These are phyloP conservation scores for Trachelus troglodyta DNA, from an alignment of 2,888 invertebrate species.

Conservation along the genomic window DNA sequence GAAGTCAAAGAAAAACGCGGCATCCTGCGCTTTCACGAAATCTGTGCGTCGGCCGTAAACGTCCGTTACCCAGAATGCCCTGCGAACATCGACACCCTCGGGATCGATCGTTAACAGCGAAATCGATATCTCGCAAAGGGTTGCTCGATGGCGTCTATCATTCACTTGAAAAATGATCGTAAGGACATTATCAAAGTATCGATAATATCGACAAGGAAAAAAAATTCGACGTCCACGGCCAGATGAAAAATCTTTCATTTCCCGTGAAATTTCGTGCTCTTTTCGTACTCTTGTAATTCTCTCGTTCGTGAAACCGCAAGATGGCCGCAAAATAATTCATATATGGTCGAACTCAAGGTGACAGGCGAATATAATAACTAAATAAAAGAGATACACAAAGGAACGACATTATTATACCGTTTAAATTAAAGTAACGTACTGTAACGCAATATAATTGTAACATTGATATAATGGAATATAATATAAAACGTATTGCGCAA, in stretches of 20 bases:
- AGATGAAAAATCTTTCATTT: not conserved
- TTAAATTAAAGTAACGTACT: not conserved
- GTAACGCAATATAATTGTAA: not conserved
- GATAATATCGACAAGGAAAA: not conserved
- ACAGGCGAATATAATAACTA: not conserved
- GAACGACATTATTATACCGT: not conserved
- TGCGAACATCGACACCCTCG: not conserved
- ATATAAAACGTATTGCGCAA: not conserved
- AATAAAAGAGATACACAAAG: not conserved
- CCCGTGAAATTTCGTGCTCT: not conserved
- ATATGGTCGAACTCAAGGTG: slow-evolving; percentile 1
- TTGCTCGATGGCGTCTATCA: not conserved
- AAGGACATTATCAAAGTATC: not conserved
- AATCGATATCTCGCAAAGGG: not conserved
- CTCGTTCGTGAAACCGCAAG: not conserved
- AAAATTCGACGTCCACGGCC: not conserved
- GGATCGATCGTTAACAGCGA: not conserved
- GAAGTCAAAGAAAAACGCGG: slow-evolving; percentile 43
- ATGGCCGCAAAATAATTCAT: not conserved
- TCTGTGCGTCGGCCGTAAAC: not conserved
- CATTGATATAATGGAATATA: not conserved
- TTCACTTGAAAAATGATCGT: slow-evolving; percentile 4
- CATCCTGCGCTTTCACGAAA: slow-evolving; percentile 33
- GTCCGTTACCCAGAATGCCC: not conserved
- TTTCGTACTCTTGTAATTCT: not conserved